A percentile compares a stretch with the other conserved stretches of the same genome.
phyloP scores from a whole-genome alignment of 1,140 invertebrate species.

The Yoshiicerus persimilis region DNA sequence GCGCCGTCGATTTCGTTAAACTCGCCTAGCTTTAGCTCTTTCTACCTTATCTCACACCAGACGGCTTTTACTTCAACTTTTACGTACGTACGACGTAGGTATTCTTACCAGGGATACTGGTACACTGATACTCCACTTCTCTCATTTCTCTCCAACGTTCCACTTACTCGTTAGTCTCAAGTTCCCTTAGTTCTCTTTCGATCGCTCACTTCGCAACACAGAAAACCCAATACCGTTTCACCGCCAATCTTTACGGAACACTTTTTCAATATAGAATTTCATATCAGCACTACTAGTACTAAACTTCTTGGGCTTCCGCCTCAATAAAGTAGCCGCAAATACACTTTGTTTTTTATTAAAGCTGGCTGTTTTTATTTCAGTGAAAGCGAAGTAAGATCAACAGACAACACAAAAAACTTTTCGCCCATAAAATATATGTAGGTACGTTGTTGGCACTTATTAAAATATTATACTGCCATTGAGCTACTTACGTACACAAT shows the following conservation, averaged over 20 bases:
- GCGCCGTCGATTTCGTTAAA: background rate
- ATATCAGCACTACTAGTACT: background rate
- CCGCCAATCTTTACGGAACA: background rate
- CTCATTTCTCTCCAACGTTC: background rate
- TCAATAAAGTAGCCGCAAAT: no score
- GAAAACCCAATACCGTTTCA: background rate
- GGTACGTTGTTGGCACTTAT: no score
- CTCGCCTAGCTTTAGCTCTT: background rate
- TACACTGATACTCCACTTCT: background rate
- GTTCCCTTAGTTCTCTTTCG: background rate
- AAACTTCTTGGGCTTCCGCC: no score
- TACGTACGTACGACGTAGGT: background rate
- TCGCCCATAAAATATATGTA: background rate
- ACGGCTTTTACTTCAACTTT: background rate
- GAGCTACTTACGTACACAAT: background rate
- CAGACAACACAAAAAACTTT: background rate
- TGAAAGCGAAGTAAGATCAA: background rate
- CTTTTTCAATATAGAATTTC: background rate
- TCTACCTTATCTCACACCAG: background rate
- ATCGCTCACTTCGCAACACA: background rate
- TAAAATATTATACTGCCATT: background rate
- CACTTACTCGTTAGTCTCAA: background rate
- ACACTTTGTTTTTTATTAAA: background rate
- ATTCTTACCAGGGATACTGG: background rate
- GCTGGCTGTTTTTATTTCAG: background rate